phyloP scores from a whole-genome alignment of 2,797 vertebrate genomes.

The Poeciliopsis presidionis region DNA sequence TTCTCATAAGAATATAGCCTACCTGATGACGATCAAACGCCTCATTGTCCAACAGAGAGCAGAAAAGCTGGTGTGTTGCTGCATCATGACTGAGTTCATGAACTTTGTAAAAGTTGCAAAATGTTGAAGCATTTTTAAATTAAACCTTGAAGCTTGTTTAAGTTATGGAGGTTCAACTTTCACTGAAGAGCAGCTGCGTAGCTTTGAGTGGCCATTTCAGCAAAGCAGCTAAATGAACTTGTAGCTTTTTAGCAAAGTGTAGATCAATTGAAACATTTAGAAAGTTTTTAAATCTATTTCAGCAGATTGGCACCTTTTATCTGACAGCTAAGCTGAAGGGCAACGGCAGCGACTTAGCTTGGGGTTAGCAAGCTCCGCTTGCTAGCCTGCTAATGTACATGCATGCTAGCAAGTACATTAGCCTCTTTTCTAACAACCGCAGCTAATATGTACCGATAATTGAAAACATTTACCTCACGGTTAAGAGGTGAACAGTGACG shows the following conservation, averaged over 20 bases:
- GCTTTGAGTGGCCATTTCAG: background rate
- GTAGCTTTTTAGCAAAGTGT: background rate
- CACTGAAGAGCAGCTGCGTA: background rate
- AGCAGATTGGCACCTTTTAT: background rate
- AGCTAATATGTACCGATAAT: background rate
- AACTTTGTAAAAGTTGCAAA: background rate
- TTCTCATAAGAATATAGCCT: background rate
- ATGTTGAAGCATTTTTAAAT: background rate
- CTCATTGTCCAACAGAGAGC: background rate
- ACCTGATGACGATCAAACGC: background rate
- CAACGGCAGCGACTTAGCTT: background rate
- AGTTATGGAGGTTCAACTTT: background rate
- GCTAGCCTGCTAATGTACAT: background rate
- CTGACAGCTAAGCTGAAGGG: background rate
- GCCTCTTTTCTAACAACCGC: background rate
- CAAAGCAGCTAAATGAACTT: background rate
- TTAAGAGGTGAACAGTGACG: background rate
- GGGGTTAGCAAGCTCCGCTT: background rate
- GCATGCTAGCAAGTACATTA: too few species aligned
- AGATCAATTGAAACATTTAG: background rate
- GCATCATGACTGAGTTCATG: background rate
- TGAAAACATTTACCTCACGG: background rate
- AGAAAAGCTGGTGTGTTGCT: background rate
- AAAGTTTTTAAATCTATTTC: background rate
- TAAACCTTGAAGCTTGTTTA: background rate